Evolutionary conservation across 2,888 invertebrate genomes (phyloP), one percentile per base, ranked within the genome.

Genomic region (Pegoplata infirma): DNA sequence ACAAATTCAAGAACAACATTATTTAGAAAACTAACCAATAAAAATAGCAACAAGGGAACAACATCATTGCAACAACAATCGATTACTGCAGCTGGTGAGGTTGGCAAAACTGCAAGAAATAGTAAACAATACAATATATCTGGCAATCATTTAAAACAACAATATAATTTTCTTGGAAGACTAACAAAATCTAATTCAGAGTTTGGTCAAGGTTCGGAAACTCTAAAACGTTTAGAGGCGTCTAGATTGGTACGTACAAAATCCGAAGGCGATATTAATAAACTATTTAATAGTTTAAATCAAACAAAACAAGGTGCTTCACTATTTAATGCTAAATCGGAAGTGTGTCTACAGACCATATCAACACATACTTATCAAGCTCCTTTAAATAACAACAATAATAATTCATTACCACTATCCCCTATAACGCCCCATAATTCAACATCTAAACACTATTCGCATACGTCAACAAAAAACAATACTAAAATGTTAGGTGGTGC

Each of bases 311-410:
- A 67, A 44, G 81, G 83, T 46, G 82, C 84, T 58, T 77, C n/a
- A n/a, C n/a, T 88, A 44, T 83, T 86, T 49, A 86, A 85, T 84
- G 89, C 89, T 21, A 90, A 88, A 76, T 89, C 89, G 0, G 89
- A 89, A 64, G 85, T 90, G 73, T 89, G 88, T 17, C 68, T 89
- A n/a, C 85, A 89, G 69, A 86, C 88, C 12, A 90, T 90, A 47
- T 88, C 88, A 17, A 87, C 86, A 5, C 89, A 89, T 49, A 85
- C 82, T 72, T 85, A 83, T 83, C 84, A 79, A 47, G 46, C 72
- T 17, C 56, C 64, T 40, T 5, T 12, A 40, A 40, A 40, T 40
- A 40, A 40, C n/a, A 40, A 25, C 25, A n/a, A n/a, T n/a, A n/a
- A 32, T 32, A 58, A 69, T 25, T 12, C 28, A 32, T 10, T 46